These are phyloP conservation scores for Agonopterix heracliana DNA, from an alignment of 2,888 invertebrate genomes.

Conservation along the genomic window DNA sequence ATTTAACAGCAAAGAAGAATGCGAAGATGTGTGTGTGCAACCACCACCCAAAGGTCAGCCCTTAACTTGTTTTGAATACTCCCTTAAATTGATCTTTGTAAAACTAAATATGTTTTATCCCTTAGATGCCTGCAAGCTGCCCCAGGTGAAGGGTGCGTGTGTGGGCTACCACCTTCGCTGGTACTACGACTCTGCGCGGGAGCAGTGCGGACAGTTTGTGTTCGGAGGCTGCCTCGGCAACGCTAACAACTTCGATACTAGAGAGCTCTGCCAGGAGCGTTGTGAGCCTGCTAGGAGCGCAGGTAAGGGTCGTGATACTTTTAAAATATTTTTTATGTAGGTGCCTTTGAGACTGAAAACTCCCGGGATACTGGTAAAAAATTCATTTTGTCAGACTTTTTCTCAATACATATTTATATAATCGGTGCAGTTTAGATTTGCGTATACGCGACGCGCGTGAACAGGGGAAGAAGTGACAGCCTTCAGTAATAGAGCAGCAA, in stretches of 20 bases:
- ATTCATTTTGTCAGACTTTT: too few relatives aligned
- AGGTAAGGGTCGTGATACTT: slow-evolving; percentile 64
- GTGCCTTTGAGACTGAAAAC: too few relatives aligned
- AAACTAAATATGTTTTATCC: background rate
- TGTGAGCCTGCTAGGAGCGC: slow-evolving; percentile 78
- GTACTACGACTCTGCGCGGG: slow-evolving; percentile 87
- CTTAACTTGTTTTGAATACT: background rate
- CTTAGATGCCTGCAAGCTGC: slow-evolving; percentile 85
- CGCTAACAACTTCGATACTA: slow-evolving; percentile 88
- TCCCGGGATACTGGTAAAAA: too few relatives aligned
- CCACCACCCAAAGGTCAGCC: slow-evolving; percentile 71
- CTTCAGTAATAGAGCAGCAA: too few relatives aligned
- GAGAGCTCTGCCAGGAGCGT: slow-evolving; percentile 84
- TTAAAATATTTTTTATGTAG: background rate
- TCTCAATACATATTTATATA: too few relatives aligned
- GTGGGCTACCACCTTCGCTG: slow-evolving; percentile 85
- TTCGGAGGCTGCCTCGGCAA: slow-evolving; percentile 96
- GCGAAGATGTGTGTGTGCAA: slow-evolving; percentile 87
- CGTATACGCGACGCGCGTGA: too few relatives aligned
- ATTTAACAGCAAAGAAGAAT: slow-evolving; percentile 88
- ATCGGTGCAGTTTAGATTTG: too few relatives aligned
- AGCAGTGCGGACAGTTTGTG: slow-evolving; percentile 88
- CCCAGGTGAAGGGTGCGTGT: slow-evolving; percentile 89
- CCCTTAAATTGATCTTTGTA: background rate
- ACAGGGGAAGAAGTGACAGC: too few relatives aligned